Percentiles rank a stretch among this genome's conserved stretches.
Evolutionary conservation across 2,888 invertebrate species (phyloP).

Genomic region (Macropis europaea): DNA sequence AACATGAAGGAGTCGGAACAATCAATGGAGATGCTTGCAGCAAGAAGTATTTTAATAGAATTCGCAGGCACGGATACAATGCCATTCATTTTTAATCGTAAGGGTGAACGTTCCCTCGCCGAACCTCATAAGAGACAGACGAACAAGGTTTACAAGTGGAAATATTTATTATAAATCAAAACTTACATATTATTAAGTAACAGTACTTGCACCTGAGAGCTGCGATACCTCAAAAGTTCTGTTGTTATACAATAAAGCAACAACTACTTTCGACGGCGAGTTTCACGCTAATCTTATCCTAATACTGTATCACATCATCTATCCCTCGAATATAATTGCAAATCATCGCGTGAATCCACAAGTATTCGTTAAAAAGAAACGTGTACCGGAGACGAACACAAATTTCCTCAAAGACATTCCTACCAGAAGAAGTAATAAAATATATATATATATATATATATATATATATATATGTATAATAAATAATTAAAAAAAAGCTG

Average conservation of each 20-base stretch:
- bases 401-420: background rate
- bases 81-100: background rate
- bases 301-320: conserved; percentile 39
- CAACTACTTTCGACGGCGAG: conserved; percentile 8
- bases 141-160: conserved; percentile 69
- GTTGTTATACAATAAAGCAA: conserved; percentile 26
- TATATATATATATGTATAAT: conserved; percentile 9
- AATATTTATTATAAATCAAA: conserved; percentile 79
- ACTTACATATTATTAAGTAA: conserved; percentile 76
- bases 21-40: background rate
- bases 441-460: too few species aligned
- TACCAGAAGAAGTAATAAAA: background rate
- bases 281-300: conserved; percentile 28
- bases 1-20: background rate
- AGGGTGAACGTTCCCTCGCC: too few species aligned
- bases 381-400: too few species aligned
- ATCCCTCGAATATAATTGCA: conserved; percentile 18
- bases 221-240: conserved; percentile 58
- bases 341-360: background rate
- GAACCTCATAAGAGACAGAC: background rate
- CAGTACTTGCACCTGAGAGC: conserved; percentile 77
- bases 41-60: conserved; percentile 22
- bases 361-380: background rate
- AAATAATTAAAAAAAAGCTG: background rate
- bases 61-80: conserved; percentile 5